These are phyloP conservation scores for Pseudochirops cupreus DNA, from an alignment of 2,797 vertebrate species.

Conservation along the genomic window DNA sequence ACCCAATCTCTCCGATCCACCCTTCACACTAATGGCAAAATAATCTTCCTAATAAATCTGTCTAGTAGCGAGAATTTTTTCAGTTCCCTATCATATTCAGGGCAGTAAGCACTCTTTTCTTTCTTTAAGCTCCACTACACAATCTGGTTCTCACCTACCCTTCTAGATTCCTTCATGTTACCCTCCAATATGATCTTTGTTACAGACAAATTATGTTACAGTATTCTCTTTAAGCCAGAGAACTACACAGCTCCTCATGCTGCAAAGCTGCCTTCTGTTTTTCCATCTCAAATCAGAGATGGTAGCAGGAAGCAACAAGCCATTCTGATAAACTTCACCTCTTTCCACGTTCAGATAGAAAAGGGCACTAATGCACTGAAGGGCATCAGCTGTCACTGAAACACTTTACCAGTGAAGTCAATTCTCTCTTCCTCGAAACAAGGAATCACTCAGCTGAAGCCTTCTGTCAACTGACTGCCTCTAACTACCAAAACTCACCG, in stretches of 20 bases:
- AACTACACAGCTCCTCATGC: neutral
- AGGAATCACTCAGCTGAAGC: neutral
- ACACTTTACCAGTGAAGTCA: neutral
- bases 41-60: neutral
- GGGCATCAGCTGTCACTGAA: neutral
- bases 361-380: neutral
- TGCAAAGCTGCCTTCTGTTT: neutral
- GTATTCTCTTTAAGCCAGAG: neutral
- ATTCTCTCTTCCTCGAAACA: neutral
- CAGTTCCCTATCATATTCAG: neutral
- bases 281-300: neutral
- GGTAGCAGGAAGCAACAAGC: neutral
- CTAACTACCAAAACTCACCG: neutral
- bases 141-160: neutral
- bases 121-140: neutral
- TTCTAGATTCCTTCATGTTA: neutral
- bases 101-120: neutral
- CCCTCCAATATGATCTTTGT: neutral
- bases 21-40: neutral
- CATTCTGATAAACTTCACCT: neutral
- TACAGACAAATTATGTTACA: neutral
- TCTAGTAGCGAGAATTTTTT: neutral
- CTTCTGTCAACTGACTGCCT: neutral
- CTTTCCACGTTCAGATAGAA: neutral
- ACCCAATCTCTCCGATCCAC: neutral